Base-by-base conservation (phyloP, 2,888 invertebrate species). In the Thymelicus acteon region DNA sequence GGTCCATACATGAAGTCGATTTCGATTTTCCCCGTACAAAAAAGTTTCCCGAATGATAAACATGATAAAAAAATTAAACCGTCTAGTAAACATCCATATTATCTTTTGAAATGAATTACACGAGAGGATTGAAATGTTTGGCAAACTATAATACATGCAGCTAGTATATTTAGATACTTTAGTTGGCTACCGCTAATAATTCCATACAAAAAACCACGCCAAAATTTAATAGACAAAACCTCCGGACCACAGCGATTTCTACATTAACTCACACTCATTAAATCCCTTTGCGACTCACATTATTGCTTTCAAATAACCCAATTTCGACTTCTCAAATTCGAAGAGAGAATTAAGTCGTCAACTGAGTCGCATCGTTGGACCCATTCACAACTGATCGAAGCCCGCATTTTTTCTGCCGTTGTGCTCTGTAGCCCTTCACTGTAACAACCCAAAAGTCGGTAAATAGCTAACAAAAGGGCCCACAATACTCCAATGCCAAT, bases 391-490 rank as follows among this genome's bases (percentile, higher is more conserved):
- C 78, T 77, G 81, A 85, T 85, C 80, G 81, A 82, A 83, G 85
- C 83, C 80, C 82, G 82, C 75, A 72, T 87, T 87, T 88, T 88
- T 85, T 88, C 75, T 76, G 10, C 71, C 75, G 72, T 65, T 67
- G 74, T 81, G 39, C 60, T 79, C 81, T 79, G 79, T 83, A 80
- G 83, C 87, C 89, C 86, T 88, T 88, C 83, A 87, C 79, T 83
- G 84, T 84, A 85, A 84, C 86, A 88, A 85, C 90, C 92, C 90
- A 88, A 92, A 90, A 92, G 92, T 93, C 90, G 92, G 92, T 92
- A 93, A 93, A 93, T 89, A 90, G 85, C 73, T 79, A 82, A 93
- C 93, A 93, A 93, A 88, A 85, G 89, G 78, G 73, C 74, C 77
- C 77, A 93, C 93, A 93, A 93, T 90, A 75, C 82, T 74, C 87